Percentiles rank a stretch among this genome's conserved stretches.
Evolutionary conservation across 2,113 vertebrate genomes (phyloP).

Genomic region (Poicephalus meyeri): DNA sequence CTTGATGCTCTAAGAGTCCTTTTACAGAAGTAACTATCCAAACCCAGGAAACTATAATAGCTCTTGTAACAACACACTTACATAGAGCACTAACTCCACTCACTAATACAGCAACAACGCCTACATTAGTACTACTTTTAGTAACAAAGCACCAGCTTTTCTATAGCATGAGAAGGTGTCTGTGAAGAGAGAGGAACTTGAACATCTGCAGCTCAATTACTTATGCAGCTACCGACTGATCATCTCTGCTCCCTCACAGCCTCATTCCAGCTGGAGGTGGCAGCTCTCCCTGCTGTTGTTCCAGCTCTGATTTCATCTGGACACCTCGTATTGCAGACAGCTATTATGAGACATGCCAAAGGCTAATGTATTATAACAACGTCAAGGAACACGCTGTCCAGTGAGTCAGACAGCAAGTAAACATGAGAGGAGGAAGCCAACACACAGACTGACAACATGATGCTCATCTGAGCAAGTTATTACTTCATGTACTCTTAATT

Average conservation of each 20-base stretch:
- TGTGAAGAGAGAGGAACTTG: neutral
- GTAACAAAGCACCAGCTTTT: neutral
- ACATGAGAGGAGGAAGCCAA: neutral
- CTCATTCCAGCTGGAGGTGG: neutral
- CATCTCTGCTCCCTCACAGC: neutral
- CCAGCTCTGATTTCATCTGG: neutral
- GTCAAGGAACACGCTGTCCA: neutral
- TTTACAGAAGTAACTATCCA: neutral
- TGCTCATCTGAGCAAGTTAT: neutral
- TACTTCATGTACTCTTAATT: neutral
- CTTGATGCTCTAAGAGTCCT: neutral
- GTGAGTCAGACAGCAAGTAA: slow-evolving; percentile 39
- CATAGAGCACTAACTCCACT: neutral
- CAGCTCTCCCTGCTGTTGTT: neutral
- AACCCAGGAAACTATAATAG: neutral
- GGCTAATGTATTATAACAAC: neutral
- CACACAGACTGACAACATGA: neutral
- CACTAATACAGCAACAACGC: neutral
- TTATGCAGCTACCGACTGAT: fast-evolving
- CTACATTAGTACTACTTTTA: neutral
- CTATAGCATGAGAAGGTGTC: neutral
- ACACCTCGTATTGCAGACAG: neutral
- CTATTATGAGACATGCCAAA: neutral
- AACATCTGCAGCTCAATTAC: neutral
- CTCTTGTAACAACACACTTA: neutral